Evolutionary conservation across 2,113 vertebrate genomes (phyloP).

Genomic region (Pelodiscus sinensis): DNA sequence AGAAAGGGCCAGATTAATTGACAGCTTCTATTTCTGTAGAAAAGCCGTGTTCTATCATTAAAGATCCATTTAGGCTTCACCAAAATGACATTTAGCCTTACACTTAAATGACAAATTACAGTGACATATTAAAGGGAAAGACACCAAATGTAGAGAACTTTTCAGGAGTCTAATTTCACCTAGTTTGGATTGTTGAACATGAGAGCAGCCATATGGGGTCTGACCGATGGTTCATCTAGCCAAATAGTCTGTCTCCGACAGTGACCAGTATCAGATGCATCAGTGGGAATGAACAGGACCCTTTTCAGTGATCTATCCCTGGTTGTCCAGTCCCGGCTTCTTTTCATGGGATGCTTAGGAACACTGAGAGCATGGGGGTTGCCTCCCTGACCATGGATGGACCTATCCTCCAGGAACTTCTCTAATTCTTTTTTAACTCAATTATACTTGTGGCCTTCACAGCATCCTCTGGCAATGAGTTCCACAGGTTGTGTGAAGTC

Average conservation of each 20-base stretch:
- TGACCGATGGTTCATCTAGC: background rate
- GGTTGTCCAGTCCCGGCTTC: background rate
- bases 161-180: background rate
- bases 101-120: constrained; percentile 39
- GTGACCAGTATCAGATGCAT: background rate
- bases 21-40: constrained; percentile 32
- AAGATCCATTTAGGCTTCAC: constrained; percentile 57
- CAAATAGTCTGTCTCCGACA: background rate
- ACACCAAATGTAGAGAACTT: background rate
- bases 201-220: background rate
- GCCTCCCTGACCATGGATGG: background rate
- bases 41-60: constrained; percentile 27
- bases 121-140: constrained; percentile 19
- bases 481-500: background rate
- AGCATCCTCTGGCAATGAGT: background rate
- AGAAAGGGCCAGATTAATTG: constrained; percentile 36
- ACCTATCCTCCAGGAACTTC: too few relatives aligned
- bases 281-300: background rate
- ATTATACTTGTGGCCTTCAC: background rate
- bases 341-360: background rate
- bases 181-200: background rate
- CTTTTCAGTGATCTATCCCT: background rate
- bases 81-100: background rate
- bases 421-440: background rate
- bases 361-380: background rate